Conservation (phyloP, 2,797 vertebrate species). For the Myripristis murdjan region DNA sequence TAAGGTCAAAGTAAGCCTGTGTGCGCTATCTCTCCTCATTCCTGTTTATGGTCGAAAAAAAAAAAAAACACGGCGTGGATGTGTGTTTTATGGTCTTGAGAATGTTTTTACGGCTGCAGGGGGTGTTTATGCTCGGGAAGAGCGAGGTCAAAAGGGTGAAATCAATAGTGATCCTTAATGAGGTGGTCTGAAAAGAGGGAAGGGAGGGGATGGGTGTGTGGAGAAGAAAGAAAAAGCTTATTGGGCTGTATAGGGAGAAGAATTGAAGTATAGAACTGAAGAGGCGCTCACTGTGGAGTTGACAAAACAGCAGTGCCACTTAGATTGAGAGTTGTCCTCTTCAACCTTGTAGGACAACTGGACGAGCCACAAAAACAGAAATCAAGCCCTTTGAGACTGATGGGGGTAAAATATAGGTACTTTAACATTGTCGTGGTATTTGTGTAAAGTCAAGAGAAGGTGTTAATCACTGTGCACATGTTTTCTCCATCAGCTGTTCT, state of each 20-base stretch:
- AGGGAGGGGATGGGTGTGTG: conserved; percentile 26
- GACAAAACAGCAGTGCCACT: conserved; percentile 10
- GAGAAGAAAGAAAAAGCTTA: not conserved
- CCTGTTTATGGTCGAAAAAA: conserved; percentile 51
- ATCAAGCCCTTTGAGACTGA: not conserved
- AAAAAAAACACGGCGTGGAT: conserved; percentile 33
- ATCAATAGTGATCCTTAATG: conserved; percentile 83
- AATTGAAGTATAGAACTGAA: conserved; percentile 17
- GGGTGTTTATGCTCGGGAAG: conserved; percentile 63
- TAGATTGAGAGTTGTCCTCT: not conserved
- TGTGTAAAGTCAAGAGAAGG: conserved; percentile 2
- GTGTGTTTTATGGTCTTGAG: conserved; percentile 65
- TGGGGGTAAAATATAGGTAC: not conserved
- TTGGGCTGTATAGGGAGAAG: not conserved
- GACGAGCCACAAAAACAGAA: not conserved
- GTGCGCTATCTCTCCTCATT: not conserved
- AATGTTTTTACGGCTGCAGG: conserved; percentile 68
- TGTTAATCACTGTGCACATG: not conserved
- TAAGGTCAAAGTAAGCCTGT: not conserved
- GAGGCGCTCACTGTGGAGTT: conserved; percentile 33
- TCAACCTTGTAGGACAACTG: not conserved
- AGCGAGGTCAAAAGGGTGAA: conserved; percentile 73
- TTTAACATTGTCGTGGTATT: not conserved
- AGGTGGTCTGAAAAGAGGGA: conserved; percentile 73
- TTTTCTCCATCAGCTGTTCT: not conserved